Conservation (phyloP, 2,797 vertebrate species). For the Pelodytes ibericus region DNA sequence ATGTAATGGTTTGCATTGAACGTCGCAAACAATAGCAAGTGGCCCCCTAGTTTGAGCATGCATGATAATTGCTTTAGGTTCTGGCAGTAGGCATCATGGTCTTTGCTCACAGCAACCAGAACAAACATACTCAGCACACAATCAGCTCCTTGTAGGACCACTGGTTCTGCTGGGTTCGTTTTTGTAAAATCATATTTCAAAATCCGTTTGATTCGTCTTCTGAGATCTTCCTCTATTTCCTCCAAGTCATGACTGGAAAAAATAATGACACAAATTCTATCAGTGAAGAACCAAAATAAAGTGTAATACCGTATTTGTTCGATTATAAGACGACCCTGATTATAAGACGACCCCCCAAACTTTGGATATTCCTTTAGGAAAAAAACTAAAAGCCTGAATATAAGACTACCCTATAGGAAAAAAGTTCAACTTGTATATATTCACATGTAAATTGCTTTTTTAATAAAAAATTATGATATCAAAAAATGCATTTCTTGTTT, state of each 20-base stretch:
- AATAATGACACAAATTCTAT: neutral
- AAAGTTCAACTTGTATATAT: too few species aligned
- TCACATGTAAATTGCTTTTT: too few species aligned
- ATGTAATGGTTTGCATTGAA: neutral
- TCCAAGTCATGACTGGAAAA: neutral
- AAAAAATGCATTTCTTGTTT: too few species aligned
- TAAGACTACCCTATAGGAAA: too few species aligned
- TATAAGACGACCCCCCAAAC: too few species aligned
- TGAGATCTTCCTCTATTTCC: neutral
- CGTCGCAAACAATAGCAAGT: neutral
- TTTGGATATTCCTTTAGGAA: too few species aligned
- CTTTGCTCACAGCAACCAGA: neutral
- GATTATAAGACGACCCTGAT: too few species aligned
- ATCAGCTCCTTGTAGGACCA: neutral
- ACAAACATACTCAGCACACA: neutral
- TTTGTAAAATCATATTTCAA: conserved; percentile 10
- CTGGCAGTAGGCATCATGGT: neutral
- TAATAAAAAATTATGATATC: too few species aligned
- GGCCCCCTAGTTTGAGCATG: neutral
- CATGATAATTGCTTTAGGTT: neutral
- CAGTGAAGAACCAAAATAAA: too few species aligned
- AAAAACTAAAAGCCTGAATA: too few species aligned
- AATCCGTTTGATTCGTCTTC: neutral
- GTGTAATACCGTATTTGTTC: too few species aligned
- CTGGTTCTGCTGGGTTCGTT: neutral